Evolutionary conservation across 2,888 invertebrate genomes (phyloP), one percentile per base, ranked within the genome.

Genomic region (Sphaeridia pumilis): DNA sequence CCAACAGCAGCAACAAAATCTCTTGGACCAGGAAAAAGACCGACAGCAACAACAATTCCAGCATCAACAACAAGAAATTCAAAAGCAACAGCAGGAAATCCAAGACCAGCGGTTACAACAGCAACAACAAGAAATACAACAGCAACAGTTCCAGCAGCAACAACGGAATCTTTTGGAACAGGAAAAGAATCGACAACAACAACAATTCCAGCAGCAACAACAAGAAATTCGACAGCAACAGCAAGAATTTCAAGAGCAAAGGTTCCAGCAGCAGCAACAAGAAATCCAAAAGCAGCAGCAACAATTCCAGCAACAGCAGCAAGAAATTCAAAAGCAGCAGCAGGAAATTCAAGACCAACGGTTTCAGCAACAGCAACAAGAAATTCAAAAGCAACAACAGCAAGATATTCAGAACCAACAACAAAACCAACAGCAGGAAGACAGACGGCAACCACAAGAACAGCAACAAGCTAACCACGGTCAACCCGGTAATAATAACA

Each of bases 401-500:
- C 17, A 38, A 5, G 38, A 5, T 38, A 17, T n/a, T 10, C 21
- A 26, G 22, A 14, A 51, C 4, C 38, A 25, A 45, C 49, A 17
- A 21, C 36, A 17, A 26, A 28, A 46, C 17, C 48, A 38, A 3
- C 48, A 38, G 26, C 31, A 43, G 4, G 38, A 48, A 38, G 7
- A 38, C 17, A 25, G 48, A n/a, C 48, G 38, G 20, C 25, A 21
- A 24, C 4, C 25, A 20, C 36, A 36, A 7, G 36, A 7, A 36
- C 4, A n/a, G 10, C 24, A 27, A 20, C n/a, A n/a, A n/a, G n/a
- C n/a, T n/a, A n/a, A n/a, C n/a, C n/a, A n/a, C n/a, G n/a, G n/a
- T n/a, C n/a, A n/a, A n/a, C n/a, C n/a, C n/a, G n/a, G n/a, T n/a
- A n/a, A n/a, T n/a, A n/a, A 38, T 20, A 38, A 38, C 20, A 17